Percentiles rank a stretch among this genome's conserved stretches.
Evolutionary conservation across 2,888 invertebrate species (phyloP).

Genomic region (Embidobia sp.): DNA sequence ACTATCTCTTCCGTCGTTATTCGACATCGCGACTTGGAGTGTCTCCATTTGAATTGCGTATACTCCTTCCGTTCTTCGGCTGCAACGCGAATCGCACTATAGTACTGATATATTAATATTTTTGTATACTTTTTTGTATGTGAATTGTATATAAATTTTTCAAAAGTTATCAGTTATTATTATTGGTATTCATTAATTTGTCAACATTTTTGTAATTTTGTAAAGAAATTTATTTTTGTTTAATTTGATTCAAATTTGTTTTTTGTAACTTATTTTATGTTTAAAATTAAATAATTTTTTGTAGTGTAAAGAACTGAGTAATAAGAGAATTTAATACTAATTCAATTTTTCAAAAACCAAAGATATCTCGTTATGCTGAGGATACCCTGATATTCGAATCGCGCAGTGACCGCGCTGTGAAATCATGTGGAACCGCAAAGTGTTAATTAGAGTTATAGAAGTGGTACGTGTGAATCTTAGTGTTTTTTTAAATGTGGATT

Average conservation of each 20-base stretch:
- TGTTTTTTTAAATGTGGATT: background rate
- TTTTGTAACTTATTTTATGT: no score
- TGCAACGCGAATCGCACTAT: background rate
- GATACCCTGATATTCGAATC: constrained; percentile 43
- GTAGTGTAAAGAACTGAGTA: no score
- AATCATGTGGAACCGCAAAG: constrained; percentile 80
- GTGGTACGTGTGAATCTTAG: constrained; percentile 73
- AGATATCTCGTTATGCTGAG: constrained; percentile 48
- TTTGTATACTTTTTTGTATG: background rate
- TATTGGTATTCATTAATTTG: no score
- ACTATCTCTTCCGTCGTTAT: constrained; percentile 78
- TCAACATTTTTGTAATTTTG: no score
- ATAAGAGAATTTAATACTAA: background rate
- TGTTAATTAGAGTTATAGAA: constrained; percentile 78
- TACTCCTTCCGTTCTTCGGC: constrained; percentile 10
- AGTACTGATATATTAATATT: background rate
- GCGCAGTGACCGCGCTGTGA: constrained; percentile 64
- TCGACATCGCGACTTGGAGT: constrained; percentile 71
- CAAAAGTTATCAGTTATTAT: no score
- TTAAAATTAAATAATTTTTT: no score
- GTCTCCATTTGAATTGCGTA: constrained; percentile 54
- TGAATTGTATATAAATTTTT: constrained; percentile 1
- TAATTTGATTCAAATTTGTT: no score
- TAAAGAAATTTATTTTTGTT: no score
- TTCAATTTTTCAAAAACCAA: constrained; percentile 13